phyloP scores from a whole-genome alignment of 2,113 vertebrate genomes.

The Pterocles gutturalis region DNA sequence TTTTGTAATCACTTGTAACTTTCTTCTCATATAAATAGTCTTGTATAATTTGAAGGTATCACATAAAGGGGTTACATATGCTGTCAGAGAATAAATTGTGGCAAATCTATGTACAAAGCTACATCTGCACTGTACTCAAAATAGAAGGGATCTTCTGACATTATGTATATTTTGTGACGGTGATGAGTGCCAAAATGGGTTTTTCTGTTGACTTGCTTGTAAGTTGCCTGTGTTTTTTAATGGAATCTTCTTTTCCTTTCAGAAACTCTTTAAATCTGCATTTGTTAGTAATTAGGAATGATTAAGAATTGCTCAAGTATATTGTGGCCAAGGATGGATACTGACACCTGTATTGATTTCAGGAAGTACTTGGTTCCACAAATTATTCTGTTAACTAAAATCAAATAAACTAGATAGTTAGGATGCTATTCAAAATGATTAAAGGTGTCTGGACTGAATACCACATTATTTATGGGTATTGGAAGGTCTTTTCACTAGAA shows the following conservation, averaged over 20 bases:
- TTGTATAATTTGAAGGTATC: not conserved
- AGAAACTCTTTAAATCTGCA: not conserved
- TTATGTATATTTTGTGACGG: not conserved
- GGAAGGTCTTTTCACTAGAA: constrained; percentile 24
- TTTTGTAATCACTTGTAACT: not conserved
- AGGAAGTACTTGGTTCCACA: not conserved
- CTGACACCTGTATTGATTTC: not conserved
- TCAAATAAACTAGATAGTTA: not conserved
- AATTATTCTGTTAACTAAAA: not conserved
- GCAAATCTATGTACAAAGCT: not conserved
- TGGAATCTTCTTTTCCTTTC: not conserved
- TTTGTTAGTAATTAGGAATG: not conserved
- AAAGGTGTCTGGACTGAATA: constrained; percentile 40
- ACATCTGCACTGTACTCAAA: not conserved
- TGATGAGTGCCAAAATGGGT: not conserved
- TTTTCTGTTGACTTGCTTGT: not conserved
- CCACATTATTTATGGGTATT: constrained; percentile 15
- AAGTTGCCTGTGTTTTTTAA: not conserved
- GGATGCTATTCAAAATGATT: not conserved
- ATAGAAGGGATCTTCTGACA: not conserved
- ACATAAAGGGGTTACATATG: not conserved
- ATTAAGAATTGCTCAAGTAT: not conserved
- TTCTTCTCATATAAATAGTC: not conserved
- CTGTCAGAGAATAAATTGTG: not conserved
- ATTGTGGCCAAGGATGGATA: not conserved